A percentile compares a stretch with the other conserved stretches of the same genome.
Conservation (phyloP, 2,113 vertebrate genomes). For the Cyprinodon brontotheroides region DNA sequence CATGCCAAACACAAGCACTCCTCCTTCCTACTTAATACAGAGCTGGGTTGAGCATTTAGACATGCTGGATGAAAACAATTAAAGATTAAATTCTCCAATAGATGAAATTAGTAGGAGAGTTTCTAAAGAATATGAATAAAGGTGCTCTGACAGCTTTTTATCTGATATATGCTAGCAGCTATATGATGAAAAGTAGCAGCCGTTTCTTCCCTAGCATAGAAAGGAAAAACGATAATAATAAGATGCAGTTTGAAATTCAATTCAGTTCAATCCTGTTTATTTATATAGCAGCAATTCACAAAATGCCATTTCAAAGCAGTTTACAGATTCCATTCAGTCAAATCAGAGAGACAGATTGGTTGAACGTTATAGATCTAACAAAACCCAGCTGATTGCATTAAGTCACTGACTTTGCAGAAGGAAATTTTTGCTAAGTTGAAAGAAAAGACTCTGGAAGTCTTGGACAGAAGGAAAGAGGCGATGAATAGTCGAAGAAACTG, state of each 20-base stretch:
- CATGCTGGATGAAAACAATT: slow-evolving; percentile 1
- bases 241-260: background rate
- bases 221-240: background rate
- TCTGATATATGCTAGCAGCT: background rate
- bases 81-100: background rate
- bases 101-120: background rate
- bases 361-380: no score
- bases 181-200: slow-evolving; percentile 14
- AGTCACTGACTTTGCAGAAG: no score
- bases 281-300: no score
- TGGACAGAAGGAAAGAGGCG: background rate
- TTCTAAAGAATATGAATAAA: slow-evolving; percentile 1
- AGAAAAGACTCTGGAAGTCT: background rate
- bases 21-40: background rate
- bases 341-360: no score
- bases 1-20: background rate
- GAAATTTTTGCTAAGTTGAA: background rate
- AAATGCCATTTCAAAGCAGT: no score
- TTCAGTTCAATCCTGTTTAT: no score
- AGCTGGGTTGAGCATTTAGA: slow-evolving; percentile 6
- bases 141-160: background rate
- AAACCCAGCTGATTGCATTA: no score
- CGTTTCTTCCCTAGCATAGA: background rate
- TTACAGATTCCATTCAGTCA: no score
- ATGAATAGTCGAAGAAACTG: slow-evolving; percentile 2